Evolutionary conservation across 2,888 invertebrate genomes (phyloP).

Genomic region (Tetragnatha montana): DNA sequence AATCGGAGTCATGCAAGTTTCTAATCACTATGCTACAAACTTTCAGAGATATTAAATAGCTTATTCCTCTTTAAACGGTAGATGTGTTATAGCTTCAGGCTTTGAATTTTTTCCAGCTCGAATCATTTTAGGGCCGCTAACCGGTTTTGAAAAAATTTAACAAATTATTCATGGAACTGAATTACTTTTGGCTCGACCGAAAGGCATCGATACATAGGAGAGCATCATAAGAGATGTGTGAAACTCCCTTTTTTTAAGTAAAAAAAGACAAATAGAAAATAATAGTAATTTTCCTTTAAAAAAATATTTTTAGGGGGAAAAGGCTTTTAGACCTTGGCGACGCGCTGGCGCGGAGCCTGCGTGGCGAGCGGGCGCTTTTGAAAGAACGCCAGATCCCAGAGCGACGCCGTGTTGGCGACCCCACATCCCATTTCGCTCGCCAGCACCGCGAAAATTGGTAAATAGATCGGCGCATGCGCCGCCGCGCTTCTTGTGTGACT

Average conservation of each 20-base stretch:
- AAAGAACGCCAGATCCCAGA: constrained; percentile 58
- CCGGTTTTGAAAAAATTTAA: too few species aligned
- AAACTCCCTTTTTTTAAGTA: neutral
- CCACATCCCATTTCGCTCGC: constrained; percentile 38
- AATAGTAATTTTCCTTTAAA: neutral
- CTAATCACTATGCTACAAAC: too few species aligned
- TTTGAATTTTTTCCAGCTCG: too few species aligned
- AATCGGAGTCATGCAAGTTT: too few species aligned
- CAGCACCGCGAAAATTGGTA: constrained; percentile 56
- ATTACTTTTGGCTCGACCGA: too few species aligned
- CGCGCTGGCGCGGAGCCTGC: neutral
- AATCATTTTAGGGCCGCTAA: too few species aligned
- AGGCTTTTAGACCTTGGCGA: constrained; percentile 15
- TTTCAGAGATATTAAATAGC: too few species aligned
- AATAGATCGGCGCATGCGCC: constrained; percentile 67
- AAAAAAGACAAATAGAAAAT: neutral
- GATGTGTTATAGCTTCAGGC: too few species aligned
- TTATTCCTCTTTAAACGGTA: too few species aligned
- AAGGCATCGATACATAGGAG: too few species aligned
- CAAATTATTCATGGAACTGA: too few species aligned
- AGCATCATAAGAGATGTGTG: neutral
- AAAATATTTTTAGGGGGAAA: neutral
- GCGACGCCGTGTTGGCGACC: constrained; percentile 34
- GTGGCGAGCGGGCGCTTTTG: constrained; percentile 22
- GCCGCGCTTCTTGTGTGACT: constrained; percentile 56